Conservation (phyloP, 2,797 vertebrate genomes). For the Heterohyrax brucei region DNA sequence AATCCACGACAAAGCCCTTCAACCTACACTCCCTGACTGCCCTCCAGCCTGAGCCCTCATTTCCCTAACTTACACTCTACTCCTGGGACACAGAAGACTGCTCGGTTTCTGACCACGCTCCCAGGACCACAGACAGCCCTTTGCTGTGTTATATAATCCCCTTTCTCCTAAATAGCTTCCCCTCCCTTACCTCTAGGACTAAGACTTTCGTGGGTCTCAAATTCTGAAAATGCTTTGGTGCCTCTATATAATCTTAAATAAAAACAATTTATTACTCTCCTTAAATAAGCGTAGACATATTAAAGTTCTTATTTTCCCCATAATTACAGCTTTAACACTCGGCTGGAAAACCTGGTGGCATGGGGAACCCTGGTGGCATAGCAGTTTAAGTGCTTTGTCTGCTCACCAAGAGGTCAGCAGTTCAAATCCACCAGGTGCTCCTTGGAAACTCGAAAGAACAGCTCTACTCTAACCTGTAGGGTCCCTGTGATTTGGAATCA, state of each 20-base stretch:
- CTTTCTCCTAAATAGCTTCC: neutral
- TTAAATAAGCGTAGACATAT: neutral
- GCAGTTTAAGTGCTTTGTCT: too few relatives aligned
- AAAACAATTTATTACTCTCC: conserved; percentile 10
- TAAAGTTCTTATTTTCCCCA: neutral
- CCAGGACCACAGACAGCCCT: neutral
- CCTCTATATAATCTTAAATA: neutral
- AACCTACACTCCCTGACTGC: too few relatives aligned
- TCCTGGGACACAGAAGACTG: neutral
- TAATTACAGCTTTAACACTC: neutral
- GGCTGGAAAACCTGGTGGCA: neutral
- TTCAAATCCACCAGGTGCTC: too few relatives aligned
- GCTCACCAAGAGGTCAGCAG: too few relatives aligned
- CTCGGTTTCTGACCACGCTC: neutral
- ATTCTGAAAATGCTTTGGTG: neutral
- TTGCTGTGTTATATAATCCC: neutral
- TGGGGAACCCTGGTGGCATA: too few relatives aligned
- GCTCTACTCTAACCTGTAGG: too few relatives aligned
- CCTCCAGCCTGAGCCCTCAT: neutral
- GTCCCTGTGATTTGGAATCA: too few relatives aligned
- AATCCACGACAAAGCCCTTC: neutral
- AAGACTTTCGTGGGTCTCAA: neutral
- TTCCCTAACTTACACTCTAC: neutral
- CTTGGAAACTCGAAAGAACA: too few relatives aligned
- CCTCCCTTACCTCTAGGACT: neutral